These are phyloP conservation scores for Grapholita molesta DNA, from an alignment of 1,140 invertebrate genomes.

Conservation along the genomic window DNA sequence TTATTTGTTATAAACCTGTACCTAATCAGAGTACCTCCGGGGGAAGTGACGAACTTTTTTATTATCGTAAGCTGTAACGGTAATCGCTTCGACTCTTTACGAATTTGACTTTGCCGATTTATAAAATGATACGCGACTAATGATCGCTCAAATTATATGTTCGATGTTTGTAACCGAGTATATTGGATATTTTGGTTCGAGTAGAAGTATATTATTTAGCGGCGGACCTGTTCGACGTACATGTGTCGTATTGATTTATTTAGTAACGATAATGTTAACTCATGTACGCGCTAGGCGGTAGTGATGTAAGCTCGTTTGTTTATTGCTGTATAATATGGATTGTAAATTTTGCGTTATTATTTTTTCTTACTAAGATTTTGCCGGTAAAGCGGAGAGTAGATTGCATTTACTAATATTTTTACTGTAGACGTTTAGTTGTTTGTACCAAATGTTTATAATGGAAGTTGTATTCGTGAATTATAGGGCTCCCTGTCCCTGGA, in stretches of 20 bases:
- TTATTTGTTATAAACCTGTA: not conserved
- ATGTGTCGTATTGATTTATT: conserved; percentile 6
- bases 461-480: conserved; percentile 33
- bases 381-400: conserved; percentile 49
- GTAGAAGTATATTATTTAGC: not conserved
- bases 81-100: not conserved
- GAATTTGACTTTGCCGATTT: not conserved
- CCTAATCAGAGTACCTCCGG: not conserved
- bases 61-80: not conserved
- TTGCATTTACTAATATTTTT: conserved; percentile 76
- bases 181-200: not conserved
- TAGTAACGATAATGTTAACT: conserved; percentile 21
- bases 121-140: not conserved
- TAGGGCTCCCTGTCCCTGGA: not conserved
- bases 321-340: conserved; percentile 41
- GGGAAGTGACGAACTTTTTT: not conserved
- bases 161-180: not conserved
- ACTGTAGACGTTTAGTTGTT: conserved; percentile 63
- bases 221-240: not conserved
- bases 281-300: conserved; percentile 23
- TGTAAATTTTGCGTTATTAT: conserved; percentile 43
- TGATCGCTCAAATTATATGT: not conserved
- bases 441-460: conserved; percentile 64
- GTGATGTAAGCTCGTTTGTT: conserved; percentile 21
- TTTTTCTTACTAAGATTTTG: conserved; percentile 35